Base-by-base conservation (phyloP, 2,113 vertebrate species). In the Bubalus kerabau region DNA sequence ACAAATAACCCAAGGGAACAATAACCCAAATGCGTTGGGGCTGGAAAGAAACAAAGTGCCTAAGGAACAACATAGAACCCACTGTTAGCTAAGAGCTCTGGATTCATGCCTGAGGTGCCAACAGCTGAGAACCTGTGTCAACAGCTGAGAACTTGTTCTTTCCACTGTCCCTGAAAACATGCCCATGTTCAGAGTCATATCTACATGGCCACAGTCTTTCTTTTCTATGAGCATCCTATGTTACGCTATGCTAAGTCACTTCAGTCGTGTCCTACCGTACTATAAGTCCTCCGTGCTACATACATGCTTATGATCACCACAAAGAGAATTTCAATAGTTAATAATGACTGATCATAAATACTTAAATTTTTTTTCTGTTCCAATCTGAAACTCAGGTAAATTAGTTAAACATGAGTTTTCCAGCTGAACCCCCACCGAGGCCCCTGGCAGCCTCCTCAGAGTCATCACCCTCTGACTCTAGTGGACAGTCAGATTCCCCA, bases 121-220 rank as follows among this genome's bases (percentile, higher is more conserved):
- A 90, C 32, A 83, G 59, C 48, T 36, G 19, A 87, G 87, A 85
- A 48, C 1, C 2, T 50, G 93, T 7, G 16, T 57, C 74, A 19
- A 90, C 32, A 83, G 59, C 48, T 36, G 19, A 87, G 87, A 85
- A 48, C 1, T 2, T 50, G 52, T 16, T 85, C 81, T 83, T 93
- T 97, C 76, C 95, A 89, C 6, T 89, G 81, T 94, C 81, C 57
- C 80, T 50, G 30, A 94, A 87, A 82, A 94, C 26, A 56, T 88
- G 82, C 76, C 88, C 82, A 80, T 6, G 16, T 36, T 94, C 67
- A 32, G 82, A 94, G 91, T 94, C 88, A 54, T 50, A 91, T 52
- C 36, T 95, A 71, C 12, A 78, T 4, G 8, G 57, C 32, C 48
- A 88, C 30, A 91, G 17, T 71, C 96, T 96, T 89, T 32, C 94